Percentiles rank a stretch among this genome's conserved stretches.
These are phyloP conservation scores for Ecdyonurus torrentis DNA, from an alignment of 2,888 invertebrate genomes.

Conservation along the genomic window DNA sequence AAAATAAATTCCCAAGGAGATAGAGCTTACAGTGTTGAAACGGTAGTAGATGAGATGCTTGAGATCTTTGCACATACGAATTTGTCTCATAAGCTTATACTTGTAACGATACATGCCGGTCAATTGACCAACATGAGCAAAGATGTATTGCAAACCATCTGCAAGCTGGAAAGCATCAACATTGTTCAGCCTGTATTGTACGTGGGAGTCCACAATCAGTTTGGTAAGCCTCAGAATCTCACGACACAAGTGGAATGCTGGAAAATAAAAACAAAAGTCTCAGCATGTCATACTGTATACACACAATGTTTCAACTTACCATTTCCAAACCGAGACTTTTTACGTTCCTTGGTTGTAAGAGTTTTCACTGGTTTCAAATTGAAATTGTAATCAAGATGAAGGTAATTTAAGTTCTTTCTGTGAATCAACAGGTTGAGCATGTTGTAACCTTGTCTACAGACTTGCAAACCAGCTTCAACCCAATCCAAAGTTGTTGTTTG, in stretches of 20 bases:
- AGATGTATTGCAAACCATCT: constrained; percentile 97
- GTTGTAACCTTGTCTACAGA: constrained; percentile 98
- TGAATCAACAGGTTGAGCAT: constrained; percentile 98
- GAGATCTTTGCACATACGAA: constrained; percentile 99
- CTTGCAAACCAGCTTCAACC: constrained; percentile 98
- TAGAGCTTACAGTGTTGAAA: constrained; percentile 75
- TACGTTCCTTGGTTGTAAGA: constrained; percentile 96
- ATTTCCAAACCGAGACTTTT: constrained; percentile 94
- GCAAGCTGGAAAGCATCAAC: constrained; percentile 98
- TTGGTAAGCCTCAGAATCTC: constrained; percentile 98
- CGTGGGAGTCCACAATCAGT: constrained; percentile 96
- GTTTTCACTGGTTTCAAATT: constrained; percentile 99
- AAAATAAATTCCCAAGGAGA: too few species aligned
- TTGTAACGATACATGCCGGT: constrained; percentile 99
- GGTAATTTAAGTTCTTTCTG: constrained; percentile 96
- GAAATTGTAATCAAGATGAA: constrained; percentile 99
- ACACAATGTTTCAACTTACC: constrained; percentile 33
- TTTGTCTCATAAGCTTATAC: constrained; percentile 97
- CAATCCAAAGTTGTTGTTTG: constrained; percentile 98
- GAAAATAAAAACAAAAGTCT: constrained; percentile 15
- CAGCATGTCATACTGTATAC: neutral
- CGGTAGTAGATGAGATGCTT: constrained; percentile 99
- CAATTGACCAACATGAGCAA: constrained; percentile 97
- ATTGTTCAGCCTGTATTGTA: constrained; percentile 97
- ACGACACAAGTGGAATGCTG: constrained; percentile 96